phyloP scores from a whole-genome alignment of 2,113 vertebrate species.

The Mionectes macconnelli region DNA sequence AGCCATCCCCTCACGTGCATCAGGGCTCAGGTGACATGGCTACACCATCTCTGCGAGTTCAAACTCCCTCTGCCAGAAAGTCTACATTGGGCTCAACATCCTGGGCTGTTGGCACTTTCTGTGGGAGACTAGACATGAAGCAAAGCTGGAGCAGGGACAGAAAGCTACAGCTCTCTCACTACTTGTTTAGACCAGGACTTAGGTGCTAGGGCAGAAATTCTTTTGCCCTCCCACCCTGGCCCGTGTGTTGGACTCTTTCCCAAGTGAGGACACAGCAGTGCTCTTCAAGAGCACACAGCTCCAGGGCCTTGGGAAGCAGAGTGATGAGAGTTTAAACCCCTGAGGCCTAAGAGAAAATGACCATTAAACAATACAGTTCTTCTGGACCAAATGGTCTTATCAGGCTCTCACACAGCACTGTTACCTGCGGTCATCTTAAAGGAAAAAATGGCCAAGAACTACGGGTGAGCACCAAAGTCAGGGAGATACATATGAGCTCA shows the following conservation, averaged over 20 bases:
- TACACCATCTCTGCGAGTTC: not conserved
- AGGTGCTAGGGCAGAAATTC: not conserved
- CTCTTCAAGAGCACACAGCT: not conserved
- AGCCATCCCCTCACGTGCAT: not conserved
- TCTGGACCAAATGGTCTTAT: not conserved
- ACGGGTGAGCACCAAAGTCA: not conserved
- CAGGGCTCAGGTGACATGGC: not conserved
- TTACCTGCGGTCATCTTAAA: not conserved
- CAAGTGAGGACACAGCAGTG: not conserved
- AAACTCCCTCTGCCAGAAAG: not conserved
- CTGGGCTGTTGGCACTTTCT: not conserved
- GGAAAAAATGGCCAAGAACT: not conserved
- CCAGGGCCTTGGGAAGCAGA: not conserved
- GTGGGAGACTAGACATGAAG: not conserved
- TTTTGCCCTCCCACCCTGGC: not conserved
- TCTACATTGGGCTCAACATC: not conserved
- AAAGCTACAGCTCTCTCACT: not conserved
- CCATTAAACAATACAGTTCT: not conserved
- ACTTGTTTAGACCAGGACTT: not conserved
- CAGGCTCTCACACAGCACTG: not conserved
- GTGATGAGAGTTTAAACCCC: fast-evolving
- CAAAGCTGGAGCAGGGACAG: not conserved
- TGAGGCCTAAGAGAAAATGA: not conserved
- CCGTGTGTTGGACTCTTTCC: not conserved
- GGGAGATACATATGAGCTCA: not conserved